Conservation (phyloP, 1,140 invertebrate species). For the Scaptomyza montana region DNA sequence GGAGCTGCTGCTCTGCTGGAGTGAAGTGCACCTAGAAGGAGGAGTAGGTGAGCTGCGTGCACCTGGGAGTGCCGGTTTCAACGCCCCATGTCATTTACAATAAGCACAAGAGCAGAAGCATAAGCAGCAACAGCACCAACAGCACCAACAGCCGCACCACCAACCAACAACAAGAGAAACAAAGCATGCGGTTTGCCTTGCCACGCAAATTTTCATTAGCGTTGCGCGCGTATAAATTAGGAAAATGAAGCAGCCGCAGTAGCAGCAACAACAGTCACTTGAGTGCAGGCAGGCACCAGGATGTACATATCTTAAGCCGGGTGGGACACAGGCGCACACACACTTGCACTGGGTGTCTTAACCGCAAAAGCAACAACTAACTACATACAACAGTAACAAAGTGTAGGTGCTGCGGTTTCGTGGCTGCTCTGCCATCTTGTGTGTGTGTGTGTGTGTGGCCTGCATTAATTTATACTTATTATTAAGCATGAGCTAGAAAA, state of each 20-base stretch:
- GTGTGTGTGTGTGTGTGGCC: slow-evolving; percentile 24
- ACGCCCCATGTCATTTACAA: slow-evolving; percentile 41
- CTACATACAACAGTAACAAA: slow-evolving; percentile 29
- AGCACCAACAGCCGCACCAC: slow-evolving; percentile 3
- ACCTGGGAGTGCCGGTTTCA: slow-evolving; percentile 42
- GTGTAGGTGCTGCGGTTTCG: slow-evolving; percentile 65
- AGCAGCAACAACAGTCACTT: slow-evolving; percentile 49
- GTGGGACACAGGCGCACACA: neutral
- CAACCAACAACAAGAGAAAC: slow-evolving; percentile 28
- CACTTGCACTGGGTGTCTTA: slow-evolving; percentile 26
- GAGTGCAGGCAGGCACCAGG: slow-evolving; percentile 41
- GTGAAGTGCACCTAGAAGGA: slow-evolving; percentile 22
- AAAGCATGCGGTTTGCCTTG: slow-evolving; percentile 65
- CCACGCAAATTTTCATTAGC: slow-evolving; percentile 81
- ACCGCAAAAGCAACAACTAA: slow-evolving; percentile 54
- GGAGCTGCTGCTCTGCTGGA: slow-evolving; percentile 8
- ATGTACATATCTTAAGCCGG: slow-evolving; percentile 6
- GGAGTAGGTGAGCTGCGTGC: slow-evolving; percentile 14
- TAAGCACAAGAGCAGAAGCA: slow-evolving; percentile 38
- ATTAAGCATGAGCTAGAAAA: slow-evolving; percentile 76
- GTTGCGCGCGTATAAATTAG: slow-evolving; percentile 78
- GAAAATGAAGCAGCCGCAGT: slow-evolving; percentile 75
- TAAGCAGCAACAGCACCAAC: neutral
- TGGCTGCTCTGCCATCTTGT: slow-evolving; percentile 46
- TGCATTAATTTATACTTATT: slow-evolving; percentile 81